These are phyloP conservation scores for Mionectes olivaceus DNA, from an alignment of 2,797 vertebrate species.

Conservation along the genomic window DNA sequence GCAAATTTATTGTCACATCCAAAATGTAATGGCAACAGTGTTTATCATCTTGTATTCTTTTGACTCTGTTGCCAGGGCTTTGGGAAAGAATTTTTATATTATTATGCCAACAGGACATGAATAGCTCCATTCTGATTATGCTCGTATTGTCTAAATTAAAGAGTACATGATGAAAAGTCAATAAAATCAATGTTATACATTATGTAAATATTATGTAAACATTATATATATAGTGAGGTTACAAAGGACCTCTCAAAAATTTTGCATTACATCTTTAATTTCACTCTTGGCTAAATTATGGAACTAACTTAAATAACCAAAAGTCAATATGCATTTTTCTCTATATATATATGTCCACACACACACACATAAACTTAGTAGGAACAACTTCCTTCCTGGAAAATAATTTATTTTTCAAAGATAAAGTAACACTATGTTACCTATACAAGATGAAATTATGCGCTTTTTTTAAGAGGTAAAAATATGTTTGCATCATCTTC, in stretches of 20 bases:
- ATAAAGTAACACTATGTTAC: background rate
- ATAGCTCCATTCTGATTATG: background rate
- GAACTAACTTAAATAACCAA: background rate
- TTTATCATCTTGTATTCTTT: background rate
- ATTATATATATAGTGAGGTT: background rate
- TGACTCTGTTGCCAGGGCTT: background rate
- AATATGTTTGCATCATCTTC: background rate
- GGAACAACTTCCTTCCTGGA: background rate
- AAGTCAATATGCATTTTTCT: background rate
- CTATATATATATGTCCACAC: background rate
- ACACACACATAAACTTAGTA: background rate
- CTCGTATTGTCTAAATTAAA: background rate
- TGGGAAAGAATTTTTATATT: background rate
- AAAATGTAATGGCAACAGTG: background rate
- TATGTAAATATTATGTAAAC: background rate
- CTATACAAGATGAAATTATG: background rate
- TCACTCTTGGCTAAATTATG: background rate
- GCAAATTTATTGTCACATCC: background rate
- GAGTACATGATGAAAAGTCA: background rate
- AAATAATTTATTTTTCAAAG: background rate
- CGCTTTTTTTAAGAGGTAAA: background rate
- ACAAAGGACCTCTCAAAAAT: background rate
- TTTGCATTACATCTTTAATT: background rate
- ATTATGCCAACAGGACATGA: background rate
- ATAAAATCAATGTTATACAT: background rate